phyloP scores from a whole-genome alignment of 2,888 invertebrate species.

The Ormyrus thymus region DNA sequence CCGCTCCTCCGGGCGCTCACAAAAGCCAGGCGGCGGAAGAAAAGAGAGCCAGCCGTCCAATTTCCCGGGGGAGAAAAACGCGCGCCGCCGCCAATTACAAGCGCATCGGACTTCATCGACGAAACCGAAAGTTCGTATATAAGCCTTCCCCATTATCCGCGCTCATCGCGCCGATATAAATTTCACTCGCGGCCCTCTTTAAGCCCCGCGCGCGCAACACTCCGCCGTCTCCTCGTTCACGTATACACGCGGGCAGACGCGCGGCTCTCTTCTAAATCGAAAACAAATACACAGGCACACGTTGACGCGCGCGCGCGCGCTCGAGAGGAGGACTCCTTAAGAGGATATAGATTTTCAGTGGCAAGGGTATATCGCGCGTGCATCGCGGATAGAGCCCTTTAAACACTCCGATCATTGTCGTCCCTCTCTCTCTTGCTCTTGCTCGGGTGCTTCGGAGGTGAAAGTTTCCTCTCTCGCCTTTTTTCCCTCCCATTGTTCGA shows the following conservation, averaged over 20 bases:
- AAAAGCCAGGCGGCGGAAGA: neutral
- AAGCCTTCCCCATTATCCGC: constrained; percentile 20
- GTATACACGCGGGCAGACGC: no score
- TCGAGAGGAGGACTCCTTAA: constrained; percentile 11
- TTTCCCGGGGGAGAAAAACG: constrained; percentile 7
- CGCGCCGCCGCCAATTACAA: constrained; percentile 21
- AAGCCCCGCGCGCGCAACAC: neutral
- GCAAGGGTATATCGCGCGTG: constrained; percentile 55
- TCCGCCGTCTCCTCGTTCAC: no score
- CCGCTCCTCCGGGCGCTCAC: neutral
- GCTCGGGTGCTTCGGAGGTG: constrained; percentile 30
- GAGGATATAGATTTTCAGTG: constrained; percentile 49
- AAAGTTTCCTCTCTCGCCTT: constrained; percentile 35
- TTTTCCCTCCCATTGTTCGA: constrained; percentile 37
- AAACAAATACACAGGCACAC: no score
- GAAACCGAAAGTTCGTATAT: constrained; percentile 47
- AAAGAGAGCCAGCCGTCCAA: constrained; percentile 14
- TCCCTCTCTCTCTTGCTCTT: constrained; percentile 5
- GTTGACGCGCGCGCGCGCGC: neutral
- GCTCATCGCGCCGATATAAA: constrained; percentile 25
- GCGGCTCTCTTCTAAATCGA: no score
- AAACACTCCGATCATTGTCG: constrained; percentile 51
- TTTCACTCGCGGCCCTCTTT: constrained; percentile 33
- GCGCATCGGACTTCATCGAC: constrained; percentile 30
- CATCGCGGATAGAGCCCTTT: constrained; percentile 53